Evolutionary conservation across 2,113 vertebrate species (phyloP), one percentile per base, ranked within the genome.

Genomic region (Fukomys damarensis): DNA sequence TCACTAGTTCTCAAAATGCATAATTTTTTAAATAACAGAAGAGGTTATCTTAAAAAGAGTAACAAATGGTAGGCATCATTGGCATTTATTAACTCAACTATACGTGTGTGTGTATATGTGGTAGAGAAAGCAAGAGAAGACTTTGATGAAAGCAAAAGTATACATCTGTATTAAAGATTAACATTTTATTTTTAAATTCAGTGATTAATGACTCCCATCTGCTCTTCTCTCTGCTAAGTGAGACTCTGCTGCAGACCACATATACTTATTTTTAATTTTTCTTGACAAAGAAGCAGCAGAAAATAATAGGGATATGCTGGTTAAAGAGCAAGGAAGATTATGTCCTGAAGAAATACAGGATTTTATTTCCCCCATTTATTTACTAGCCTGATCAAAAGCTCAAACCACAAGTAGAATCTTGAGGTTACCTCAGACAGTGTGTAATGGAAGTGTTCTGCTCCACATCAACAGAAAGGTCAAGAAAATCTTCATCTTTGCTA

Each of bases 401-500:
- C 58, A 66, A 77, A 63, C 68, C 26, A 58, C 28, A 22, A 30
- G 30, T 24, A 93, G 61, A 94, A 84, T 35, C 80, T 66, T 9
- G 41, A 3, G 10, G 66, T 97, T 99, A 99, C 99, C 99, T 99
- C 98, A 99, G 99, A 98, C 99, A 99, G 98, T 99, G 99, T 88
- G 99, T 99, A 97, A 99, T 99, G 24, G 99, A 99, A 68, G 99
- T 99, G 96, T 99, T 99, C 98, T 99, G 99, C 97, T 99, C 99
- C 98, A 99, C 99, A 85, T 99, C 99, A 97, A 99, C 99, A 97
- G 99, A 99, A 94, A 99, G 99, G 97, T 99, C 99, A 98, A 99
- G 99, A 98, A 99, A 99, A 98, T 99, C 99, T 98, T 99, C 99
- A 97, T 99, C 99, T 99, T 99, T 99, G 98, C 99, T 99, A 99